Base-by-base conservation (phyloP, 2,888 invertebrate genomes). In the Sisyra terminalis region DNA sequence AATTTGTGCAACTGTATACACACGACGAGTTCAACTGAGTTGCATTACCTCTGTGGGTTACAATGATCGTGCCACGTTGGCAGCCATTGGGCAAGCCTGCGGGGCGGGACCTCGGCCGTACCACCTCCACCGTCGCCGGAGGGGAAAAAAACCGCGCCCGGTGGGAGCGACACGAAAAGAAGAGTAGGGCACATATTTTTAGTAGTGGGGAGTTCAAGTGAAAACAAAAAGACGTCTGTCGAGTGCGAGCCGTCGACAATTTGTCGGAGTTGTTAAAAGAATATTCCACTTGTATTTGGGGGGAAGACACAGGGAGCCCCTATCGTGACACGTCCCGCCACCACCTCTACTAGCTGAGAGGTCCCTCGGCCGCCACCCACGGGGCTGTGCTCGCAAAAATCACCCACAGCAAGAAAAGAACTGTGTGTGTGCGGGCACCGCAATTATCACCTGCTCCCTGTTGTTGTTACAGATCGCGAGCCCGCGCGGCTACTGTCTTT, bases 341-440 rank as follows among this genome's bases (percentile, higher is more conserved):
- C 37, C 44, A 29, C 35, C 51, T 55, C 53, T 52, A 54, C 51
- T 52, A 52, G 52, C 50, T 54, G 53, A 52, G 52, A 53, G 53
- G 63, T 65, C 65, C 64, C 68, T 64, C 64, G 58, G 62, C 62
- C 63, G 63, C 70, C 70, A 71, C 70, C 71, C 72, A 70, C 69
- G 70, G 57, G 16, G 39, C 56, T 52, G 66, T 67, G 63, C 69
- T 69, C 71, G 60, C 60, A 61, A 61, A 62, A 61, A 61, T 62
- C 58, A 44, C 43, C 47, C 50, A 49, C 51, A 53, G 40, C 29
- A 46, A 47, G 47, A 47, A 72, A 73, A 73, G 72, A 71, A 70
- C 68, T 67, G 46, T 42, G 45, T 46, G 44, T 45, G 45, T 43
- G 39, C 42, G 51, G 57, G 55, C 46, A 60, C 60, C 60, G 59